A percentile compares a stretch with the other conserved stretches of the same genome.
These are phyloP conservation scores for Takifugu flavidus DNA, from an alignment of 2,113 vertebrate genomes.

Conservation along the genomic window DNA sequence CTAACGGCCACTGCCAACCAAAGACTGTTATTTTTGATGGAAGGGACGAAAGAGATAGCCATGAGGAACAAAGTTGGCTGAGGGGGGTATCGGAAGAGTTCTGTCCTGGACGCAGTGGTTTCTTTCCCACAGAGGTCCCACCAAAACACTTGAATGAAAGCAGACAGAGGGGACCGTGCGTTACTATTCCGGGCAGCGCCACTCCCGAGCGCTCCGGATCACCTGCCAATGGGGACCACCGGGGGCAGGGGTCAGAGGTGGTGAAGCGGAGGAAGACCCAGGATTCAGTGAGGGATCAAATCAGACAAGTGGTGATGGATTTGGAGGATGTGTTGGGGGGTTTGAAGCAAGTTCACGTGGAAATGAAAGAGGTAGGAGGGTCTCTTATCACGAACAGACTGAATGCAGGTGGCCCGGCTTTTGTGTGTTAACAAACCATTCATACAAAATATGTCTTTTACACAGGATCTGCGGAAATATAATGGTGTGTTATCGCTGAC, in stretches of 20 bases:
- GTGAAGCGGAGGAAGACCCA: slow-evolving; percentile 47
- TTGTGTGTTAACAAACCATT: slow-evolving; percentile 48
- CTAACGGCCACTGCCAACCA: slow-evolving; percentile 58
- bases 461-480: slow-evolving; percentile 13
- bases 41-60: slow-evolving; percentile 46
- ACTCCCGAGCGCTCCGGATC: slow-evolving; percentile 19
- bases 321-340: slow-evolving; percentile 77
- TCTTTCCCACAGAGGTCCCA: slow-evolving; percentile 74
- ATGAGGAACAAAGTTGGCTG: slow-evolving; percentile 38
- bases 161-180: slow-evolving; percentile 25
- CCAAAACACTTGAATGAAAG: slow-evolving; percentile 56
- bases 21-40: slow-evolving; percentile 37
- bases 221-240: neutral
- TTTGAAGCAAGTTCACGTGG: slow-evolving; percentile 77
- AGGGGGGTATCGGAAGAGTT: slow-evolving; percentile 49
- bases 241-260: slow-evolving; percentile 16
- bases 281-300: slow-evolving; percentile 70
- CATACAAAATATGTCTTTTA: slow-evolving; percentile 10
- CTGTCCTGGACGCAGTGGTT: slow-evolving; percentile 50
- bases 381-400: slow-evolving; percentile 16
- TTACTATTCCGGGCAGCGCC: slow-evolving; percentile 4
- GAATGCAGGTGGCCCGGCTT: neutral
- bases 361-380: slow-evolving; percentile 79
- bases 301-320: slow-evolving; percentile 76
- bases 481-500: slow-evolving; percentile 17